phyloP scores from a whole-genome alignment of 2,797 vertebrate genomes.

The Premnoplex brunnescens region DNA sequence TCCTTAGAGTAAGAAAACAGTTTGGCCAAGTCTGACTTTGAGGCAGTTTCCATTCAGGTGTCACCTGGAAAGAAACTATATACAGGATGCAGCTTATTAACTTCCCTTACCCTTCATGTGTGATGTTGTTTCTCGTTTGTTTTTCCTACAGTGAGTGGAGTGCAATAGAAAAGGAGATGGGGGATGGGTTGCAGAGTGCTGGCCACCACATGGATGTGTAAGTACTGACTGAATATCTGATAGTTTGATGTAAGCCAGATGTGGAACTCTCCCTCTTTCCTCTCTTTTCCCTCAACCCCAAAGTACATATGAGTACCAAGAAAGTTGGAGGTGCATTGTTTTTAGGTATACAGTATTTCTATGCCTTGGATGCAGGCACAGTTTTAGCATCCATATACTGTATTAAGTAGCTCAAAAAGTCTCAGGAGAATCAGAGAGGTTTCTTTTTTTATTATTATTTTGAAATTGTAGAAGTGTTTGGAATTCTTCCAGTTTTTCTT shows the following conservation, averaged over 20 bases:
- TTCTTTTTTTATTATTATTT: conserved; percentile 72
- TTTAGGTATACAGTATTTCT: conserved; percentile 26
- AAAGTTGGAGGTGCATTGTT: neutral
- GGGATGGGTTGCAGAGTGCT: conserved; percentile 95
- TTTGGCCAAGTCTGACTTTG: neutral
- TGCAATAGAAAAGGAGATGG: conserved; percentile 95
- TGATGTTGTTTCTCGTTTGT: conserved; percentile 66
- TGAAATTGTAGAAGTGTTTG: conserved; percentile 62
- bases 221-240: conserved; percentile 78
- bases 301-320: neutral
- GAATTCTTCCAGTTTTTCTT: conserved; percentile 61
- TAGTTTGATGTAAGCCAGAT: conserved; percentile 74
- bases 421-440: conserved; percentile 51
- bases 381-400: conserved; percentile 39
- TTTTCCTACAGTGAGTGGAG: conserved; percentile 91
- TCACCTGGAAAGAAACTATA: conserved; percentile 47
- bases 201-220: conserved; percentile 99
- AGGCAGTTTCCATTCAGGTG: conserved; percentile 50
- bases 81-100: conserved; percentile 61
- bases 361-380: conserved; percentile 30
- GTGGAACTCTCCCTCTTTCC: conserved; percentile 51
- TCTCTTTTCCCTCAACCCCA: conserved; percentile 37
- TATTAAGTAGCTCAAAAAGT: conserved; percentile 64
- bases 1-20: neutral
- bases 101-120: conserved; percentile 50